A percentile compares a stretch with the other conserved stretches of the same genome.
phyloP scores from a whole-genome alignment of 1,140 invertebrate genomes.

The Aradophagus sp. region DNA sequence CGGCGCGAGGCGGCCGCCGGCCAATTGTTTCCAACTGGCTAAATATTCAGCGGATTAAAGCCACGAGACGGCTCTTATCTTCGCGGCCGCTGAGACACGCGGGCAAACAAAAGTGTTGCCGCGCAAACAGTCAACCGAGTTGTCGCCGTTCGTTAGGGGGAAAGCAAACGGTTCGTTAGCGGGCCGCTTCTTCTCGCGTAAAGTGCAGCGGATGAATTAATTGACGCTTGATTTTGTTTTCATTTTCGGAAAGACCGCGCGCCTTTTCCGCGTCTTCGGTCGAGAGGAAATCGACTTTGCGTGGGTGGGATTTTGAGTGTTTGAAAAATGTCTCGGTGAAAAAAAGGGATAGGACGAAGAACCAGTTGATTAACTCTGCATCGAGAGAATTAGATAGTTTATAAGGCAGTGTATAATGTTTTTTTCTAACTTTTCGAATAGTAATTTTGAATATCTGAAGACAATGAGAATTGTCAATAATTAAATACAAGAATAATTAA shows the following conservation, averaged over 20 bases:
- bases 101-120: conserved; percentile 23
- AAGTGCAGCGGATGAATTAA: conserved; percentile 10
- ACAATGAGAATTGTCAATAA: too few species aligned
- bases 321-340: too few species aligned
- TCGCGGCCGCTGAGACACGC: conserved; percentile 1
- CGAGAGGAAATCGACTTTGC: too few species aligned
- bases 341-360: too few species aligned
- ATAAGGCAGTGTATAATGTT: too few species aligned
- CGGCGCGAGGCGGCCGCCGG: conserved; percentile 1
- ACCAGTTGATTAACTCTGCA: too few species aligned
- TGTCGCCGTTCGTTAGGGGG: conserved; percentile 14
- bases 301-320: too few species aligned
- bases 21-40: conserved; percentile 30
- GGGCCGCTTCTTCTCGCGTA: conserved; percentile 3
- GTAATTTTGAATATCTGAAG: too few species aligned
- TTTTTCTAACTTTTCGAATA: too few species aligned
- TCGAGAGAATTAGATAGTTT: too few species aligned
- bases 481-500: too few species aligned
- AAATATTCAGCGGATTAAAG: conserved; percentile 39
- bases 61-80: conserved; percentile 28
- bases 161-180: conserved; percentile 30
- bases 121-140: conserved; percentile 27
- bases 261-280: too few species aligned
- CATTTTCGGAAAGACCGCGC: not conserved
- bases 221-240: conserved; percentile 1